Percentiles rank a stretch among this genome's conserved stretches.
Evolutionary conservation across 2,888 invertebrate genomes (phyloP).

Genomic region (Drosophila longiperda): DNA sequence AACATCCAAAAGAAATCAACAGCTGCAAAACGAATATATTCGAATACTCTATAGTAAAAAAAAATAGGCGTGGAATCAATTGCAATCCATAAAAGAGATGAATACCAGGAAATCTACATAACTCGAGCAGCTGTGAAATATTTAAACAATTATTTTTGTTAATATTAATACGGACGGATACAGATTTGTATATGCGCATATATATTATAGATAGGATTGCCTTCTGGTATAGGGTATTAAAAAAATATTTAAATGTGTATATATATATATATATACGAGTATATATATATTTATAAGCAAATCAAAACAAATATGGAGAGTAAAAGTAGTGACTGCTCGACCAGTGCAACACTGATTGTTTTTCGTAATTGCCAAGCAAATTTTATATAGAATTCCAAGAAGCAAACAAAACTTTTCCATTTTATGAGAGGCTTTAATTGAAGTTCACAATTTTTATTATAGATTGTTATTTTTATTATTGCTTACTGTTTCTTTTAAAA

Average conservation of each 20-base stretch:
- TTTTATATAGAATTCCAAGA: background rate
- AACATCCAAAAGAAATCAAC: slow-evolving; percentile 27
- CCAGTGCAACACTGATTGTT: background rate
- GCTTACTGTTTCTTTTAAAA: background rate
- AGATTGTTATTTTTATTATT: too few relatives aligned
- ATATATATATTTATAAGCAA: background rate
- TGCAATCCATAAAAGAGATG: background rate
- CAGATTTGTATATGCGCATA: background rate
- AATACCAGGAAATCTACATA: background rate
- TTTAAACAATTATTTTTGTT: slow-evolving; percentile 6
- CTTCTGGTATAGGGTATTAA: slow-evolving; percentile 1
- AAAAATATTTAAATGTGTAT: slow-evolving; percentile 2
- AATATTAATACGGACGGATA: slow-evolving; percentile 9
- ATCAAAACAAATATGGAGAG: background rate
- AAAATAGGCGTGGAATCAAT: background rate
- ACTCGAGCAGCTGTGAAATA: slow-evolving; percentile 4
- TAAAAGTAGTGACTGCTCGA: background rate
- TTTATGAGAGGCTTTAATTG: background rate
- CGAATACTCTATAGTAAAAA: slow-evolving; percentile 8
- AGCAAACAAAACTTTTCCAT: too few relatives aligned
- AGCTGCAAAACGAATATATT: slow-evolving; percentile 3
- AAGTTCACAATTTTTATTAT: too few relatives aligned
- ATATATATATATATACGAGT: background rate
- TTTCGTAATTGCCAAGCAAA: background rate
- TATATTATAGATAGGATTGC: background rate